phyloP scores from a whole-genome alignment of 2,797 vertebrate species.

The Anisognathus igniventris region DNA sequence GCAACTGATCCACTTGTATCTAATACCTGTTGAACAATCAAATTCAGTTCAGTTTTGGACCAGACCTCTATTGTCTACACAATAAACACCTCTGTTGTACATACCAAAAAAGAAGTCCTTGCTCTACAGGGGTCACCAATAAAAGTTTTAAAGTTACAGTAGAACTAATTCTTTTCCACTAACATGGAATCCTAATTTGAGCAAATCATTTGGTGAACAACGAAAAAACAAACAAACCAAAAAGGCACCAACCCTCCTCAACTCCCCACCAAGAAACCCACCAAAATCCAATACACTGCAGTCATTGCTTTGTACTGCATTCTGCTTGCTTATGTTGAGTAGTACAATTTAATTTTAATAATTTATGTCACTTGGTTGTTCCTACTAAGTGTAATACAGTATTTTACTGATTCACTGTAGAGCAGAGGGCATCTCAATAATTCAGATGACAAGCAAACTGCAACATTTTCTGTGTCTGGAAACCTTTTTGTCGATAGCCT shows the following conservation, averaged over 20 bases:
- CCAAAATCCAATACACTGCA: neutral
- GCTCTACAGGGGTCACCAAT: neutral
- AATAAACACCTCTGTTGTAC: neutral
- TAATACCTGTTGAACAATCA: neutral
- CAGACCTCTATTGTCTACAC: neutral
- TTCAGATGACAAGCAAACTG: neutral
- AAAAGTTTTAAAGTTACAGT: neutral
- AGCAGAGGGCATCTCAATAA: neutral
- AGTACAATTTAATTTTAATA: neutral
- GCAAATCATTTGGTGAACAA: neutral
- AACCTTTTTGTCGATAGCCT: neutral
- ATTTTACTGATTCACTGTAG: neutral
- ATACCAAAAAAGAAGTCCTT: neutral
- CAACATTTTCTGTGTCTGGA: neutral
- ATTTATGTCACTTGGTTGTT: neutral
- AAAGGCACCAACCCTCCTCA: neutral
- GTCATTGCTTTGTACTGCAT: neutral
- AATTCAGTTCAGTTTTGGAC: neutral
- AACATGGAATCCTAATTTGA: neutral
- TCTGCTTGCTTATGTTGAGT: neutral
- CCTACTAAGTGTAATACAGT: neutral
- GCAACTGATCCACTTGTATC: neutral
- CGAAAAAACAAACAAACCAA: neutral
- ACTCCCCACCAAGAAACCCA: fast-evolving
- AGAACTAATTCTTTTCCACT: neutral